Conservation (phyloP, 2,888 invertebrate genomes). For the Eurytoma californica region DNA sequence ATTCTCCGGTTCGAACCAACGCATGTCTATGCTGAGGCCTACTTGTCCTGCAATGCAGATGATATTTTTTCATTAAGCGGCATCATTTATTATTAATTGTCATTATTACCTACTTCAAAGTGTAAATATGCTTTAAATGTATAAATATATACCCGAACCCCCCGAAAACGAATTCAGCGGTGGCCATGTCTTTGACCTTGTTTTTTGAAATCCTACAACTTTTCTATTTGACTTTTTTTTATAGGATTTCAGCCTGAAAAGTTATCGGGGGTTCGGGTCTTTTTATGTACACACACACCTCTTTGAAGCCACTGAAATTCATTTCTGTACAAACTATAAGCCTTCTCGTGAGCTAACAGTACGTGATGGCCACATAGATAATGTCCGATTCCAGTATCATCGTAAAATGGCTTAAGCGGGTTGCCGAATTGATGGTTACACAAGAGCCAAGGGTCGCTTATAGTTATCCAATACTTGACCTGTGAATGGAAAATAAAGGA, state of each 20-base stretch:
- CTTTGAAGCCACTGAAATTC: conserved; percentile 77
- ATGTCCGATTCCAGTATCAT: conserved; percentile 72
- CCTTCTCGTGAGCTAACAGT: conserved; percentile 79
- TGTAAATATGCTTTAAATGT: no score
- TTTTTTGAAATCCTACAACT: no score
- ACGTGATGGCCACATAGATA: conserved; percentile 81
- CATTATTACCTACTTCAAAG: no score
- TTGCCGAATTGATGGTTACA: conserved; percentile 78
- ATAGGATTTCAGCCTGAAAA: no score
- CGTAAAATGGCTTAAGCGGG: conserved; percentile 9
- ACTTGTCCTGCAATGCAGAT: conserved; percentile 76
- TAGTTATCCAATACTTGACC: conserved; percentile 82
- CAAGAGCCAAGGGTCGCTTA: conserved; percentile 84
- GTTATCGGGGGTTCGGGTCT: no score
- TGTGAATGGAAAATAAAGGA: neutral
- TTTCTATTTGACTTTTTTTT: no score
- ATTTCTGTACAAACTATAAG: conserved; percentile 79
- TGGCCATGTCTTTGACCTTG: no score
- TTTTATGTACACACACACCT: conserved; percentile 70
- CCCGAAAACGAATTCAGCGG: no score
- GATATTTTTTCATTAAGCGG: no score
- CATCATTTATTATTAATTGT: no score
- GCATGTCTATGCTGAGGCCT: conserved; percentile 78
- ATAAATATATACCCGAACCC: no score
- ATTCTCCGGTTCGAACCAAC: conserved; percentile 76